Evolutionary conservation across 2,797 vertebrate genomes (phyloP).

Genomic region (Lagothrix lagotricha): DNA sequence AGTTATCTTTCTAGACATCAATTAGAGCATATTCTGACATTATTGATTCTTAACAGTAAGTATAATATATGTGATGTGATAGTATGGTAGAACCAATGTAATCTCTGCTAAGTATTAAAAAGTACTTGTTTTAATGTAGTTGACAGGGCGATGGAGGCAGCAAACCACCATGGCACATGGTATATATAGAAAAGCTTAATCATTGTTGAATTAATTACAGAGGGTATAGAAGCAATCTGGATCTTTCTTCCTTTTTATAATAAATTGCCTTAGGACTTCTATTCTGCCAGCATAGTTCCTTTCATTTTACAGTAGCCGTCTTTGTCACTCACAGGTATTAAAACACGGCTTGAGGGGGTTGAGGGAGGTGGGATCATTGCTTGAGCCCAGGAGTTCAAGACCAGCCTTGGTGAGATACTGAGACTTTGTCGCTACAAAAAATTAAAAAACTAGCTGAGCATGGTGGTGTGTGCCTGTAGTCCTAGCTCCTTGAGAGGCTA

Average conservation of each 20-base stretch:
- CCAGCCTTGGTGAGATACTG: too few species aligned
- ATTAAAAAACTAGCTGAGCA: too few species aligned
- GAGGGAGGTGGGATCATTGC: too few species aligned
- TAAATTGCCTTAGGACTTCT: not conserved
- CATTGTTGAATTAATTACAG: not conserved
- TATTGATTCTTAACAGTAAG: not conserved
- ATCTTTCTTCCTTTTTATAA: not conserved
- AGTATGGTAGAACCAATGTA: not conserved
- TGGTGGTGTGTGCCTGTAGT: too few species aligned
- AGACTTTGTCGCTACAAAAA: too few species aligned
- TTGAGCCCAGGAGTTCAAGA: too few species aligned
- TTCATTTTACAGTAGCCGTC: not conserved
- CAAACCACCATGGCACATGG: too few species aligned
- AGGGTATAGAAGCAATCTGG: not conserved
- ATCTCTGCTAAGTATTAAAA: constrained; percentile 3
- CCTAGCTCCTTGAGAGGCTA: too few species aligned
- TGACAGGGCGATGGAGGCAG: too few species aligned
- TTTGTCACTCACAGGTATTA: not conserved
- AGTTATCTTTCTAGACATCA: not conserved
- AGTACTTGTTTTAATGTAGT: not conserved
- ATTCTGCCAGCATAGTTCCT: not conserved
- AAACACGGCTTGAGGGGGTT: not conserved
- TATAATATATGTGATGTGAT: not conserved
- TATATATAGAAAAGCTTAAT: not conserved
- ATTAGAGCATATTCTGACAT: not conserved